phyloP scores from a whole-genome alignment of 2,888 invertebrate genomes.

The Chalcosyrphus nemorum region DNA sequence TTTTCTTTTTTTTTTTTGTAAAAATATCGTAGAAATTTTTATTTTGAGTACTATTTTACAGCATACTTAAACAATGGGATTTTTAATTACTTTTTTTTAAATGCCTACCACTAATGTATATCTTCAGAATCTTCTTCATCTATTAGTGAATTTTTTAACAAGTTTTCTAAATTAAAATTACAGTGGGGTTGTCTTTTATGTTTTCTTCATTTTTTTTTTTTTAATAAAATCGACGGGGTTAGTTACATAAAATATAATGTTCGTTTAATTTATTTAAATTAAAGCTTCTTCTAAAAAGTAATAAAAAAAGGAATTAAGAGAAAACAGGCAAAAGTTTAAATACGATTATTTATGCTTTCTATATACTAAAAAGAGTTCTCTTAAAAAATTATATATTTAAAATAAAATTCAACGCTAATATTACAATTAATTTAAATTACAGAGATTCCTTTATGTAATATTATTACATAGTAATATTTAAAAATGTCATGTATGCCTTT shows the following conservation, averaged over 20 bases:
- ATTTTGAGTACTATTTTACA: conserved; percentile 72
- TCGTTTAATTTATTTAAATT: conserved; percentile 69
- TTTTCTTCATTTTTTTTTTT: conserved; percentile 14
- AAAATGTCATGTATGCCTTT: conserved; percentile 58
- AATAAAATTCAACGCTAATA: conserved; percentile 68
- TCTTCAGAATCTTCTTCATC: conserved; percentile 38
- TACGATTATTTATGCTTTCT: conserved; percentile 45
- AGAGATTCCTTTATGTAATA: conserved; percentile 69
- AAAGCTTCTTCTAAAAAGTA: conserved; percentile 69
- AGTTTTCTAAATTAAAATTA: conserved; percentile 68
- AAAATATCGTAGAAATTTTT: conserved; percentile 71
- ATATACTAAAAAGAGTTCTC: conserved; percentile 36
- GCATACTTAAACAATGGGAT: conserved; percentile 64
- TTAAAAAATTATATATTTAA: conserved; percentile 42
- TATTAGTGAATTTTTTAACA: conserved; percentile 60
- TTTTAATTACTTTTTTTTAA: conserved; percentile 66
- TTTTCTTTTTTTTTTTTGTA: conserved; percentile 44
- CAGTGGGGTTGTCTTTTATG: conserved; percentile 37
- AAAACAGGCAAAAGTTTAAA: conserved; percentile 64
- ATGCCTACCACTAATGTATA: conserved; percentile 63
- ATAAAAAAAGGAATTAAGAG: conserved; percentile 23
- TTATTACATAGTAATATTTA: conserved; percentile 72
- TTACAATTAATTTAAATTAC: conserved; percentile 73
- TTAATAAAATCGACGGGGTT: conserved; percentile 58
- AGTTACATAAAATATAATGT: conserved; percentile 55